Evolutionary conservation across 2,888 invertebrate species (phyloP), one percentile per base, ranked within the genome.

Genomic region (Megamerina dolium): DNA sequence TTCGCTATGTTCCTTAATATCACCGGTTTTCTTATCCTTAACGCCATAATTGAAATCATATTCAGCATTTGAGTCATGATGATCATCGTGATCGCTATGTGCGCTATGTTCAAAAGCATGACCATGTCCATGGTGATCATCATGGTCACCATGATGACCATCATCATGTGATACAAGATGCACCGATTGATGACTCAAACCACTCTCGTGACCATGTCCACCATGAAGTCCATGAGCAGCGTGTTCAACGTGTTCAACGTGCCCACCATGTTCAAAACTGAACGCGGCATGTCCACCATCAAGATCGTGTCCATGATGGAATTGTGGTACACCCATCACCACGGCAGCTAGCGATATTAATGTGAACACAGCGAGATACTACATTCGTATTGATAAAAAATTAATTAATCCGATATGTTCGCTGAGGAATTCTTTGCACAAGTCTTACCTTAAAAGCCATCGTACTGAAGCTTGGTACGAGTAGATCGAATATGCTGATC

Each of bases 1-100:
- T 42, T 63, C 62, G 35, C 54, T 59, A 27, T 58, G 58, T 18
- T 51, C 50, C 51, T 63, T 59, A n/a, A 59, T 44, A 40, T 63
- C 62, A 43, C 63, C 62, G 2, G 63, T 61, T 41, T 63, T 61
- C 41, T 55, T 51, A 39, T 63, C 63, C 50, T 59, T 54, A 21
- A 63, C 62, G 19, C 63, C 62, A 19, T 63, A 62, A 14, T 49
- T 48, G 51, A 63, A 62, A 12, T 56, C 51, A 40, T 63, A 63
- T 33, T 62, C 63, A 41, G 63, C 55, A 38, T 58, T 57, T 10
- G 59, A 55, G 18, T 56, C 56, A 5, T 57, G 54, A 2, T 52
- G 52, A 5, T 60, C 63, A 6, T 52, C 61, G 32, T 42, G 39
- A 12, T 30, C 37, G 19, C n/a, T n/a, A n/a, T n/a, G n/a, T n/a